Evolutionary conservation across 2,113 vertebrate genomes (phyloP).

Genomic region (Gadus macrocephalus): DNA sequence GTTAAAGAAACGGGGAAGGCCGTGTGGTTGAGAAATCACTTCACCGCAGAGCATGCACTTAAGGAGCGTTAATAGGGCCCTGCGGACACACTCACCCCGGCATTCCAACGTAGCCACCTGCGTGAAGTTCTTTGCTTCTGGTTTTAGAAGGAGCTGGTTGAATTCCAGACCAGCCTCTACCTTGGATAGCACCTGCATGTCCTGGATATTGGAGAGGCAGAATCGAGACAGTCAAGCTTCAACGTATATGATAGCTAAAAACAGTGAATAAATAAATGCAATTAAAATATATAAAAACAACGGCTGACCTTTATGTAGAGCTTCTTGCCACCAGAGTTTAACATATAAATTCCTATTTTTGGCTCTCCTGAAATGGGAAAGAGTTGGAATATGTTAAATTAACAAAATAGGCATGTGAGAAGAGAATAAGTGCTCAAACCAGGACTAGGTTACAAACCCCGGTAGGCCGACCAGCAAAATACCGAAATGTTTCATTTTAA

Average conservation of each 20-base stretch:
- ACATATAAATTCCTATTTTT: slow-evolving; percentile 80
- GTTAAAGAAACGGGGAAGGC: too few species aligned
- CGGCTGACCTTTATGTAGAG: slow-evolving; percentile 85
- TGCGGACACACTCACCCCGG: slow-evolving; percentile 71
- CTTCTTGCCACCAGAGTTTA: slow-evolving; percentile 87
- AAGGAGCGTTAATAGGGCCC: background rate
- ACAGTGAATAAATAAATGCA: background rate
- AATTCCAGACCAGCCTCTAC: slow-evolving; percentile 75
- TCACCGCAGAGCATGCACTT: too few species aligned
- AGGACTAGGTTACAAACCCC: too few species aligned
- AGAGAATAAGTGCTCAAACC: too few species aligned
- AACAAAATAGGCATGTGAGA: background rate
- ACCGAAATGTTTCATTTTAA: too few species aligned
- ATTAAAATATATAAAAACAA: background rate
- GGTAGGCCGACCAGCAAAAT: too few species aligned
- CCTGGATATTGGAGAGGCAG: slow-evolving; percentile 54
- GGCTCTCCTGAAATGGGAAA: slow-evolving; percentile 74
- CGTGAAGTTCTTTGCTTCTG: slow-evolving; percentile 83
- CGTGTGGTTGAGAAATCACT: too few species aligned
- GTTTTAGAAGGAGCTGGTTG: slow-evolving; percentile 77
- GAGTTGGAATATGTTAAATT: background rate
- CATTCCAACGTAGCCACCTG: slow-evolving; percentile 84
- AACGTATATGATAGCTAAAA: background rate
- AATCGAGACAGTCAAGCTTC: background rate
- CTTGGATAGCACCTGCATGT: slow-evolving; percentile 78